These are phyloP conservation scores for Megamerina dolium DNA, from an alignment of 2,888 invertebrate genomes.

Conservation along the genomic window DNA sequence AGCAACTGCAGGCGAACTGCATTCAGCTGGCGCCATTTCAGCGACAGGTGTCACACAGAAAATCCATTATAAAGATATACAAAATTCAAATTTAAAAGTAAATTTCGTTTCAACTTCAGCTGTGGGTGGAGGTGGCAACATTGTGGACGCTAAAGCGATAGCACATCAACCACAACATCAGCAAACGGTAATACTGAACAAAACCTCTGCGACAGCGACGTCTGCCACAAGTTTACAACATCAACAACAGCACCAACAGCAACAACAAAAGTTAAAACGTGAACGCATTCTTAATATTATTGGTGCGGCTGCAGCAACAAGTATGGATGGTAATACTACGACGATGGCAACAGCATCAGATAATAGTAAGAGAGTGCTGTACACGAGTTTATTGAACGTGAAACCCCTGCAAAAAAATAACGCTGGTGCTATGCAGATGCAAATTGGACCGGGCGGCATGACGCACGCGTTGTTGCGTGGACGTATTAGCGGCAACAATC, in stretches of 20 bases:
- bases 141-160: slow-evolving; percentile 17
- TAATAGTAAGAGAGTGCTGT: slow-evolving; percentile 42
- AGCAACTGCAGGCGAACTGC: slow-evolving; percentile 38
- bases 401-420: slow-evolving; percentile 45
- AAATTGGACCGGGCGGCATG: slow-evolving; percentile 37
- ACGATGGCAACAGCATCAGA: slow-evolving; percentile 5
- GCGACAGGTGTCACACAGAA: slow-evolving; percentile 31
- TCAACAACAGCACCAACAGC: slow-evolving; percentile 22
- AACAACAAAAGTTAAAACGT: slow-evolving; percentile 38
- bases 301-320: slow-evolving; percentile 19
- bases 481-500: slow-evolving; percentile 38
- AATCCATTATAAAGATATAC: slow-evolving; percentile 43
- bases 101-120: slow-evolving; percentile 42
- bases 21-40: slow-evolving; percentile 24
- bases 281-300: slow-evolving; percentile 32
- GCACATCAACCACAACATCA: slow-evolving; percentile 23
- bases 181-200: slow-evolving; percentile 38
- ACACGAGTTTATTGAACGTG: slow-evolving; percentile 44
- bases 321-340: not conserved
- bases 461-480: slow-evolving; percentile 39
- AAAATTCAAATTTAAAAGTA: slow-evolving; percentile 45
- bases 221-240: slow-evolving; percentile 18
- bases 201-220: slow-evolving; percentile 23
- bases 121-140: slow-evolving; percentile 23
- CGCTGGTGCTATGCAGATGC: slow-evolving; percentile 45